Evolutionary conservation across 2,797 vertebrate genomes (phyloP), one percentile per base, ranked within the genome.

Genomic region (Catostomus latipinnis): DNA sequence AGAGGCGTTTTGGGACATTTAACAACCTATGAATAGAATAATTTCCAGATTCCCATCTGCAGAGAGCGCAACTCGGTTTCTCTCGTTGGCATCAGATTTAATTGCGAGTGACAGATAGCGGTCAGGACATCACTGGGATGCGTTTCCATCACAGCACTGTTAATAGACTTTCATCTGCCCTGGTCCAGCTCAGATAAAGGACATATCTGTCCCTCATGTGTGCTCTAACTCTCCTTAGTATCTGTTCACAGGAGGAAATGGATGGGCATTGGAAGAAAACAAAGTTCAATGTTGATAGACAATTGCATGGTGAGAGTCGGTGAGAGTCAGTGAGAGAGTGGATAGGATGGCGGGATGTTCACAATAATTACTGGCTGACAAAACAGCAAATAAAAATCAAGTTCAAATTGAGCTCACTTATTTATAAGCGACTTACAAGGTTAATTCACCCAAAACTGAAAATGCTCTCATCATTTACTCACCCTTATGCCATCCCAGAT

Each of bases 101-200:
- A 81, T 83, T 54, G 68, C 62, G 79, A 85, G 78, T 79, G 84
- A 81, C 81, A 76, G 72, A 74, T 72, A 83, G 78, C 56, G 71
- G 78, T 78, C 84, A 72, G 78, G 48, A 8, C 67, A 18, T 76
- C 34, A 16, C 72, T 53, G 75, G 67, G 81, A 83, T 74, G 78
- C 8, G 54, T 69, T 71, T 62, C 53, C 70, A 52, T 49, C 70
- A 62, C 71, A 71, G 76, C 67, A 68, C 76, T 46, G 49, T 49
- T 78, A 83, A 75, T 57, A 68, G 71, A 78, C 48, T 76, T 71
- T 68, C 67, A 78, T 78, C 74, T 58, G 54, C 56, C 70, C 54
- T 54, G 67, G 60, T 82, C 71, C 54, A 57, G 71, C 67, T 71
- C 50, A 16, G 14, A 22, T 14, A 22, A 79, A 73, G 70, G 34